Evolutionary conservation across 2,888 invertebrate genomes (phyloP), one percentile per base, ranked within the genome.

Genomic region (Volucella zonaria): DNA sequence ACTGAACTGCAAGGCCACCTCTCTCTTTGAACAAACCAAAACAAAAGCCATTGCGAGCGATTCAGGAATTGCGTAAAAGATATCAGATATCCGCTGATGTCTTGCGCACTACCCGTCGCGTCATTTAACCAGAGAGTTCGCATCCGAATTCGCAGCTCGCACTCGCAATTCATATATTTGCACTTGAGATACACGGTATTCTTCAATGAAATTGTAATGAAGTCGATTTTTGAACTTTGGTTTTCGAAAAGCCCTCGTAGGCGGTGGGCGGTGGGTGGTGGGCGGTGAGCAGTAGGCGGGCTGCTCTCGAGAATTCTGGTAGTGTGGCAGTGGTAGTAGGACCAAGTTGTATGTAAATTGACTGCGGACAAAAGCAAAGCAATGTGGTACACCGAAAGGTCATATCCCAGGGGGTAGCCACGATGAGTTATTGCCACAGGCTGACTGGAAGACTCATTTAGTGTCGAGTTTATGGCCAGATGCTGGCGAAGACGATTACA

Each of bases 161-260:
- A 23, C 23, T 23, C 23, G 2, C 23, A 23, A 23, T 23, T 3
- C 9, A 40, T 58, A 12, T 40, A 31, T 9, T 18, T 3, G 1
- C n/a, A 15, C n/a, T 10, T 3, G 4, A 9, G 42, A 15, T 15
- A 14, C 11, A 14, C 6, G 78, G 15, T 54, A 70, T 61, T 83
- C 75, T 76, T 83, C 75, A 83, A 83, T 83, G 83, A 83, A 83
- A 79, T 66, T 61, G 66, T 83, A 70, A 83, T 70, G 66, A 74
- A 78, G 75, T 43, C 18, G 49, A 80, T 68, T 74, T 74, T 70
- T 68, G 74, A 80, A 80, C 82, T 83, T 83, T 75, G 75, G 61
- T 79, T 78, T 56, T 40, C 54, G 40, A 59, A 70, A 59, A 12
- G 49, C 18, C 45, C 42, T 12, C 31, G 43, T 45, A 42, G 59